phyloP scores from a whole-genome alignment of 2,888 invertebrate genomes.

The Heliconius aoede region DNA sequence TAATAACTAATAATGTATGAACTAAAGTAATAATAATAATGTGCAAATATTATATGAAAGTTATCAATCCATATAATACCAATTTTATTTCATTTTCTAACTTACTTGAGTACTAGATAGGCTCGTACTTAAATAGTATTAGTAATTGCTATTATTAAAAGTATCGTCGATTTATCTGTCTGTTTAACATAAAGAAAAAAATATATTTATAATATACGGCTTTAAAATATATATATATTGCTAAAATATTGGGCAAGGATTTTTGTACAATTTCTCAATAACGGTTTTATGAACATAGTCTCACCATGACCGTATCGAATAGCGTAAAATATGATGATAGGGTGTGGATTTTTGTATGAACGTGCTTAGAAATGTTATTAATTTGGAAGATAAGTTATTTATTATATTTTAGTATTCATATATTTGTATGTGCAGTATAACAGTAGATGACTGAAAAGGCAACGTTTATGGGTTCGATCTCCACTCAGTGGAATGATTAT shows the following conservation, averaged over 20 bases:
- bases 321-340: slow-evolving; percentile 29
- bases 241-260: slow-evolving; percentile 10
- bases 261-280: slow-evolving; percentile 26
- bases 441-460: background rate
- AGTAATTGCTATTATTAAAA: background rate
- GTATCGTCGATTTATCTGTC: no score
- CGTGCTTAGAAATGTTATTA: background rate
- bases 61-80: no score
- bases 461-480: background rate
- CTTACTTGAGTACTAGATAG: no score
- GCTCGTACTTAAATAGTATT: no score
- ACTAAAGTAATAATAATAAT: background rate
- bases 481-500: background rate
- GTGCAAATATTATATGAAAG: no score
- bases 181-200: background rate
- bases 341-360: background rate
- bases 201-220: background rate
- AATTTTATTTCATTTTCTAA: no score
- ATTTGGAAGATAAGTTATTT: background rate
- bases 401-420: background rate
- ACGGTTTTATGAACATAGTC: slow-evolving; percentile 17
- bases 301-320: slow-evolving; percentile 22
- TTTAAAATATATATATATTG: slow-evolving; percentile 3
- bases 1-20: background rate
- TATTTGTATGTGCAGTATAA: background rate